phyloP scores from a whole-genome alignment of 2,113 vertebrate genomes.

The Fulica atra region DNA sequence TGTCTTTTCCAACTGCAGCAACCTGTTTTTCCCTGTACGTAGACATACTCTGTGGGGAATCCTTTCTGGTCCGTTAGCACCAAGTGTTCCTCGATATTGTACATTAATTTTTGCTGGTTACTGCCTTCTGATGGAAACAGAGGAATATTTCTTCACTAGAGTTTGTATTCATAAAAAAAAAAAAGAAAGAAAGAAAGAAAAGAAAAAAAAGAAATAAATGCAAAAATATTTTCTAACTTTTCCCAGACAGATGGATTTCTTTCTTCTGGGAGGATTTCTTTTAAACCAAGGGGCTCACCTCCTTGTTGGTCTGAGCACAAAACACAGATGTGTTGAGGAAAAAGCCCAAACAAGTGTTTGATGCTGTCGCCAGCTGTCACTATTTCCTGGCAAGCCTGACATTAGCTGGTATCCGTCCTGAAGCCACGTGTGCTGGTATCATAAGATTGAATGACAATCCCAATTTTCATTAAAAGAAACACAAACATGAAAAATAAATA shows the following conservation, averaged over 20 bases:
- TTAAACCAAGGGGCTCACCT: background rate
- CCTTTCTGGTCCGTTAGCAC: conserved; percentile 21
- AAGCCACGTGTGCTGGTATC: background rate
- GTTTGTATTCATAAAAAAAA: conserved; percentile 69
- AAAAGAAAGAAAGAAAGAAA: background rate
- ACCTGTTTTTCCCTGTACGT: background rate
- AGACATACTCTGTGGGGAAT: conserved; percentile 25
- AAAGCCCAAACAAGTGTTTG: conserved; percentile 5
- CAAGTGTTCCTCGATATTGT: conserved; percentile 17
- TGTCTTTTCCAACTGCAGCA: conserved; percentile 44
- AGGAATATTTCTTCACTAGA: conserved; percentile 70
- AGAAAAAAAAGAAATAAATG: conserved; percentile 72
- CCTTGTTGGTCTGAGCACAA: background rate
- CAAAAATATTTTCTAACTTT: conserved; percentile 77
- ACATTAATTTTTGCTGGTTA: conserved; percentile 58
- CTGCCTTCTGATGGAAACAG: conserved; percentile 61
- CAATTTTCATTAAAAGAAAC: conserved; percentile 29
- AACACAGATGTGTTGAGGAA: background rate
- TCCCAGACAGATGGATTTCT: conserved; percentile 51
- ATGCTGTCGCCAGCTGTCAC: background rate
- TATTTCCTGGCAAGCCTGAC: background rate
- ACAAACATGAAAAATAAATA: conserved; percentile 4
- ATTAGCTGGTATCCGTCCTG: background rate
- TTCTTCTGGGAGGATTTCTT: conserved; percentile 38
- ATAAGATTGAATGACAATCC: background rate